phyloP scores from a whole-genome alignment of 2,113 vertebrate genomes.

The Edolisoma coerulescens region DNA sequence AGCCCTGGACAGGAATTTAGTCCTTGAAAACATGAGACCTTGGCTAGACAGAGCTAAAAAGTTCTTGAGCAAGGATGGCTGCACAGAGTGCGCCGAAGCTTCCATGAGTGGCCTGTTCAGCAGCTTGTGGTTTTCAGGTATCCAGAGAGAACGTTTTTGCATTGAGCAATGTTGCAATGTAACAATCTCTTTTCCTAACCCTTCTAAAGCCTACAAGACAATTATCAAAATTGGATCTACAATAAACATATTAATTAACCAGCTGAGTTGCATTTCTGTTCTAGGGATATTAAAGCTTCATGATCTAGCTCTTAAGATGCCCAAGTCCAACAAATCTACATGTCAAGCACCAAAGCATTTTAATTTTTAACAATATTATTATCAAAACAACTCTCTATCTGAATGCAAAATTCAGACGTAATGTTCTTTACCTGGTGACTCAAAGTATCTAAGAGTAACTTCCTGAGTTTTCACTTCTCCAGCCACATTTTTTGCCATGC shows the following conservation, averaged over 20 bases:
- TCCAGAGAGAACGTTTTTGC: background rate
- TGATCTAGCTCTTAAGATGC: background rate
- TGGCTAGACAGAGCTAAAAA: background rate
- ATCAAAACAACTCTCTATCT: background rate
- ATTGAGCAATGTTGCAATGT: background rate
- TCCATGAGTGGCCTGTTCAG: background rate
- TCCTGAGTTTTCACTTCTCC: conserved; percentile 95
- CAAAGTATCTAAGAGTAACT: conserved; percentile 93
- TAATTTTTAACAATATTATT: background rate
- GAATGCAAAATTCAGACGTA: background rate
- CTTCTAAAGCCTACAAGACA: background rate
- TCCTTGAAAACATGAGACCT: background rate
- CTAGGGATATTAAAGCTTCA: background rate
- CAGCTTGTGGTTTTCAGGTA: background rate
- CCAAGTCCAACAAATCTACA: background rate
- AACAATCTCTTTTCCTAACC: background rate
- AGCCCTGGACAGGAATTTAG: background rate
- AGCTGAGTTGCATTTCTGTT: background rate
- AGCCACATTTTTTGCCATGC: conserved; percentile 96
- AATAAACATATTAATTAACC: background rate
- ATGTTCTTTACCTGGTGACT: conserved; percentile 82
- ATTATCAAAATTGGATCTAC: background rate
- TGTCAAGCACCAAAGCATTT: background rate
- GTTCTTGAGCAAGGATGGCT: background rate
- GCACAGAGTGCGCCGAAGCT: background rate